Evolutionary conservation across 2,888 invertebrate genomes (phyloP), one percentile per base, ranked within the genome.

Genomic region (Dromius quadrimaculatus): DNA sequence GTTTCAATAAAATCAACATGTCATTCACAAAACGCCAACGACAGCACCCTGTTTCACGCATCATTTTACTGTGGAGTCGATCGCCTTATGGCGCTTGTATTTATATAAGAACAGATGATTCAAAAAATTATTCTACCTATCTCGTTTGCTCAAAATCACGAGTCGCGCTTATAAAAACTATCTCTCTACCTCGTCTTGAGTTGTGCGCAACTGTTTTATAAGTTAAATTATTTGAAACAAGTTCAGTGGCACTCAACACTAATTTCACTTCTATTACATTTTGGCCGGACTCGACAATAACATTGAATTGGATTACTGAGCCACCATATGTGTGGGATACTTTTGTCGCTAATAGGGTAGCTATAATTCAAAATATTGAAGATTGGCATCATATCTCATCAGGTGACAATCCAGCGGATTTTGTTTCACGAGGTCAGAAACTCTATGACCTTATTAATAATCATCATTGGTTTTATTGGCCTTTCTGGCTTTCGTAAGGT

Each of bases 71-170:
- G n/a, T n/a, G n/a, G n/a, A n/a, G n/a, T n/a, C n/a, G n/a, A n/a
- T n/a, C n/a, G 32, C 6, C 32, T 32, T 32, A 32, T 20, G 59
- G 59, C 59, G 57, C 57, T 5, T 57, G 57, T 28, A 32, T 34
- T 2, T 57, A 32, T 57, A 13, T 57, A 57, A 28, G 57, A 57
- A 57, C 57, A 15, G 17, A 57, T 28, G 20, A 28, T 8, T 57
- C n/a, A 8, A 57, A 57, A 5, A 3, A 11, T 2, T 6, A 32
- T 57, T 2, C 28, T 5, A 9, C 34, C 6, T 17, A 13, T 57
- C 57, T 57, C 32, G 57, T 57, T 8, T 57, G 57, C 32, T 28
- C 57, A 32, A 57, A 57, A 57, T 57, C 57, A 17, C 57, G 57
- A 9, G 57, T 28, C 6, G 57, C 57, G 9, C 57, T 32, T 11